Conservation (phyloP, 2,888 invertebrate genomes). For the Timema podura region DNA sequence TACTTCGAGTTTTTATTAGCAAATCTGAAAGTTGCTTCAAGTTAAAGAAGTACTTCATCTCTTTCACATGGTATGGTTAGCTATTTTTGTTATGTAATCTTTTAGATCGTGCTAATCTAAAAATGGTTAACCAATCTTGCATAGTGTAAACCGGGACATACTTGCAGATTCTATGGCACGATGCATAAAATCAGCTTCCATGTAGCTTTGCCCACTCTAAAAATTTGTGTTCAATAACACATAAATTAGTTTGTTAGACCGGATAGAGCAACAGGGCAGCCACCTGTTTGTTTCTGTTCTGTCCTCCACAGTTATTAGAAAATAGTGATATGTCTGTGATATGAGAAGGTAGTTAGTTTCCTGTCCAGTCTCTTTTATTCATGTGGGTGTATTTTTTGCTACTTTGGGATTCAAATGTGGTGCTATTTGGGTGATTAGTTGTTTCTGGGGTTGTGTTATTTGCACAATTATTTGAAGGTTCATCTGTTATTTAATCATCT, state of each 20-base stretch:
- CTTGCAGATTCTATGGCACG: conserved; percentile 32
- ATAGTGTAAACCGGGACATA: not conserved
- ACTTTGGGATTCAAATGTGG: too few species aligned
- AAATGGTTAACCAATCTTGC: conserved; percentile 3
- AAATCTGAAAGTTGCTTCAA: not conserved
- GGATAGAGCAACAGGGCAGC: not conserved
- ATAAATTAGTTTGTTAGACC: conserved; percentile 29
- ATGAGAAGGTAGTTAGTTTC: too few species aligned
- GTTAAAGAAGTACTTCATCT: not conserved
- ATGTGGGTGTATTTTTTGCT: too few species aligned
- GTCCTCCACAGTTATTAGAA: not conserved
- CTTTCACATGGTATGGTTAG: not conserved
- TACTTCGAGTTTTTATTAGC: not conserved
- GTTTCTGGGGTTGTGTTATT: too few species aligned
- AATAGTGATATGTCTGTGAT: not conserved
- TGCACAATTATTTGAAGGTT: too few species aligned
- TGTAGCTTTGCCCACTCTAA: conserved; percentile 35
- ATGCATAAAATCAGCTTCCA: conserved; percentile 36
- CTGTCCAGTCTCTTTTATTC: too few species aligned
- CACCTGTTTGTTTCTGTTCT: not conserved
- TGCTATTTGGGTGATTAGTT: too few species aligned
- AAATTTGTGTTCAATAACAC: conserved; percentile 33
- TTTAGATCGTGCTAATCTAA: not conserved
- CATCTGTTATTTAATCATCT: too few species aligned
- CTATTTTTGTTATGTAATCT: not conserved